Evolutionary conservation across 2,797 vertebrate species (phyloP).

Genomic region (Poeciliopsis gracilis): DNA sequence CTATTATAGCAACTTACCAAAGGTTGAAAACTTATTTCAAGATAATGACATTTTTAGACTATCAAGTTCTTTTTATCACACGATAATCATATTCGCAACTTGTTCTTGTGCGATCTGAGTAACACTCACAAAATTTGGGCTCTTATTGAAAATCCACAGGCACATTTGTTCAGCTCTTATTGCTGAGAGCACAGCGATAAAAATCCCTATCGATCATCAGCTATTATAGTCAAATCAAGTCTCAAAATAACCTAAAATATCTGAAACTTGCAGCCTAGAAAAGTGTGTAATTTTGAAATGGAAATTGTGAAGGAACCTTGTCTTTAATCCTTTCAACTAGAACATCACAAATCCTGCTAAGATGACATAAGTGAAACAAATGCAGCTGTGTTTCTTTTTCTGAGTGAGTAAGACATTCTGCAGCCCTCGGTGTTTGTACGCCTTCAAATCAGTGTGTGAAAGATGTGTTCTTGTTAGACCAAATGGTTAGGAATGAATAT

Average conservation of each 20-base stretch:
- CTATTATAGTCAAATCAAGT: not conserved
- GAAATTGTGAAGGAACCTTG: not conserved
- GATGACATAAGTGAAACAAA: slow-evolving; percentile 33
- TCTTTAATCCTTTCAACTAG: not conserved
- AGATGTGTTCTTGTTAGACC: not conserved
- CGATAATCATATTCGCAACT: not conserved
- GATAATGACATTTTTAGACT: not conserved
- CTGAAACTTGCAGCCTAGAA: not conserved
- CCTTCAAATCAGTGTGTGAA: not conserved
- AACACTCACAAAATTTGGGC: not conserved
- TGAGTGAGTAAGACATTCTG: not conserved
- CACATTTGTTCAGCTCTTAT: not conserved
- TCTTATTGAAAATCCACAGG: not conserved
- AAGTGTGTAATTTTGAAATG: not conserved
- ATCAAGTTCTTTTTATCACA: not conserved
- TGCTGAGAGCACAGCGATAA: not conserved
- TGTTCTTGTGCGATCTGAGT: not conserved
- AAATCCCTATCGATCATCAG: not conserved
- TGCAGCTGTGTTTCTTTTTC: slow-evolving; percentile 53
- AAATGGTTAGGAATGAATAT: not conserved
- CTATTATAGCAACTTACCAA: not conserved
- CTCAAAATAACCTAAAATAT: not conserved
- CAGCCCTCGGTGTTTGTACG: not conserved
- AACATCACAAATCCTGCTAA: slow-evolving; percentile 47
- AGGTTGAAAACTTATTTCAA: not conserved